Evolutionary conservation across 2,113 vertebrate genomes (phyloP), one percentile per base, ranked within the genome.

Genomic region (Oncorhynchus keta): DNA sequence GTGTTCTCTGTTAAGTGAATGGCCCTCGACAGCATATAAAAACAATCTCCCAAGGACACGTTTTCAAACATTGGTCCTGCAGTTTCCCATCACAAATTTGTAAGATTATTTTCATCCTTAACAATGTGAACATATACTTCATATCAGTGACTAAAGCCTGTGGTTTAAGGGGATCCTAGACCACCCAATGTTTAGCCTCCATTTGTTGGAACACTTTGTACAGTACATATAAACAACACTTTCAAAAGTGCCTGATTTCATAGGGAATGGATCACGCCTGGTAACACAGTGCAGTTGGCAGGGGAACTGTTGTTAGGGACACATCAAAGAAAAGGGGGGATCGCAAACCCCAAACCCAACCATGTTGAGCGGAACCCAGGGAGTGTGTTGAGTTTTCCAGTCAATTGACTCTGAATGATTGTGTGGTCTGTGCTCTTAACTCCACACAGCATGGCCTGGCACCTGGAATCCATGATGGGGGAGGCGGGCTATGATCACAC

Each of bases 391-490:
- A 83, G 77, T 68, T 75, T 68, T 66, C 68, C 49, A 74, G 73
- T 81, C 76, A 82, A 76, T 70, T 20, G 4, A 78, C 70, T 76
- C 72, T 76, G 72, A 88, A 76, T 76, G 85, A 81, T 9, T 80
- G 83, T 87, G 85, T 74, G 83, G 89, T 85, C 81, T 76, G 68
- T 26, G 77, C 76, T 72, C 76, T 70, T 30, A 66, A 81, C 83
- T 86, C 83, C 86, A 79, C 82, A 69, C 83, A 85, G 86, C 76
- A 39, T 14, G 87, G 62, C 71, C 72, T 81, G 3, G 80, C 89
- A 88, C 86, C 89, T 91, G 89, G 83, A 86, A 84, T 82, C 87
- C 72, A 85, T 83, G 76, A 83, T 76, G 76, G 72, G 83, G 72
- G 81, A 86, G 81, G 8, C 39, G 79, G 72, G 83, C 85, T 77